phyloP scores from a whole-genome alignment of 2,888 invertebrate genomes.

The Aphidius colemani region DNA sequence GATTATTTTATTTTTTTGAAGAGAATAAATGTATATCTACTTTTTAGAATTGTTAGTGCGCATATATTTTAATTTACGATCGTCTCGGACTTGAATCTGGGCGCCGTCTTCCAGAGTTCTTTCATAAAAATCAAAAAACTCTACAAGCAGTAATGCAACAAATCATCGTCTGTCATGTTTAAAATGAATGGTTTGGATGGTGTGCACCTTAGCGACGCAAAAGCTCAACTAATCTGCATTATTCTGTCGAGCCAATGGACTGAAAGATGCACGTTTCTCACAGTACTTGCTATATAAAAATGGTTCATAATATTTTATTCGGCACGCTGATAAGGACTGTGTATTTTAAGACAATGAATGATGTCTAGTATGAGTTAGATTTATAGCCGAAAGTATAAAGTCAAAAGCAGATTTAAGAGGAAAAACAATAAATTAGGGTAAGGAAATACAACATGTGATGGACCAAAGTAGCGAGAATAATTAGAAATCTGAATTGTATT shows the following conservation, averaged over 20 bases:
- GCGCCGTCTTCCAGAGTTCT: conserved; percentile 44
- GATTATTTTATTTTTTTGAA: too few species aligned
- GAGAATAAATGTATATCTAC: conserved; percentile 31
- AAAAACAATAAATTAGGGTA: too few species aligned
- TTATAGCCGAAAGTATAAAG: too few species aligned
- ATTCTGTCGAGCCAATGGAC: conserved; percentile 56
- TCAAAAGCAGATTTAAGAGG: too few species aligned
- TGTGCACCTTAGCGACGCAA: conserved; percentile 34
- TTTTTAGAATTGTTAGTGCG: conserved; percentile 32
- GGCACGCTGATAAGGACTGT: too few species aligned
- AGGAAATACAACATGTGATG: too few species aligned
- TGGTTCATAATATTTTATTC: too few species aligned
- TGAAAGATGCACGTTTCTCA: conserved; percentile 45
- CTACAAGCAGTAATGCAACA: conserved; percentile 44
- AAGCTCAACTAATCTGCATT: conserved; percentile 52
- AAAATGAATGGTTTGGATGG: conserved; percentile 50
- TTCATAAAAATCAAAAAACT: conserved; percentile 57
- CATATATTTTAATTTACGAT: conserved; percentile 46
- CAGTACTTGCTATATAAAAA: conserved; percentile 24
- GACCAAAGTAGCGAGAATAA: too few species aligned
- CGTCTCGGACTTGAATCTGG: conserved; percentile 43
- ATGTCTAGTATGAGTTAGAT: too few species aligned
- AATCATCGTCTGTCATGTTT: conserved; percentile 54
- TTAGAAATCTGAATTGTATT: too few species aligned
- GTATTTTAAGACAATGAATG: too few species aligned